Base-by-base conservation (phyloP, 1,140 invertebrate species). In the Euura lappo region DNA sequence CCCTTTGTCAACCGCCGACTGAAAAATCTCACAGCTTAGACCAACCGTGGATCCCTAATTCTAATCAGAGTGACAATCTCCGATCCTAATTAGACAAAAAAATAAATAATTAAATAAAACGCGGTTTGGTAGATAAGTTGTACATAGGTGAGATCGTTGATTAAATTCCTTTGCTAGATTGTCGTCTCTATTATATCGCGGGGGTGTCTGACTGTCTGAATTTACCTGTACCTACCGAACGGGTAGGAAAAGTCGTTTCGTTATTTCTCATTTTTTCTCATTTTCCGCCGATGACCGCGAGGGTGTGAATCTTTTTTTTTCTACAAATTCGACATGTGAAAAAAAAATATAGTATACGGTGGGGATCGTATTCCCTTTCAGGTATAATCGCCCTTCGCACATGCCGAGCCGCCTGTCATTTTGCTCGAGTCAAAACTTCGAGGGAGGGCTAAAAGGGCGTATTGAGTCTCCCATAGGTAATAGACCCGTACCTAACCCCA, bases 311-410 rank as follows among this genome's bases (percentile, higher is more conserved):
- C 28, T 28, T 28, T 28, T 28, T 28, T 28, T 28, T 28, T 28
- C 28, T 28, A 28, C 28, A 28, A 68, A 64, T 71, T 64, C 71
- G n/a, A n/a, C 71, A 6, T 60, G 51, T 60, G 51, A n/a, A 60
- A 60, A 60, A 60, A 60, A 11, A 60, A 60, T 28, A 28, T 28
- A 28, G 28, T 28, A 28, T 1, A 28, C 28, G 28, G 28, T 28
- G 28, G 28, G 51, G 51, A 8, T 60, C 6, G 51, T 8, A 60
- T 60, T 60, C 8, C 51, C 51, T 60, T 60, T 60, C 51, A 60
- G 51, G 51, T 60, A n/a, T 8, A 60, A 60, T 5, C 51, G 51
- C 51, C 51, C 51, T 11, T 60, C 51, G 51, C 51, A 60, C 51
- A 60, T 60, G 51, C 51, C 51, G 51, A 60, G 51, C 51, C 51